Percentiles rank a stretch among this genome's conserved stretches.
Evolutionary conservation across 2,797 vertebrate species (phyloP).

Genomic region (Lepus townsendii): DNA sequence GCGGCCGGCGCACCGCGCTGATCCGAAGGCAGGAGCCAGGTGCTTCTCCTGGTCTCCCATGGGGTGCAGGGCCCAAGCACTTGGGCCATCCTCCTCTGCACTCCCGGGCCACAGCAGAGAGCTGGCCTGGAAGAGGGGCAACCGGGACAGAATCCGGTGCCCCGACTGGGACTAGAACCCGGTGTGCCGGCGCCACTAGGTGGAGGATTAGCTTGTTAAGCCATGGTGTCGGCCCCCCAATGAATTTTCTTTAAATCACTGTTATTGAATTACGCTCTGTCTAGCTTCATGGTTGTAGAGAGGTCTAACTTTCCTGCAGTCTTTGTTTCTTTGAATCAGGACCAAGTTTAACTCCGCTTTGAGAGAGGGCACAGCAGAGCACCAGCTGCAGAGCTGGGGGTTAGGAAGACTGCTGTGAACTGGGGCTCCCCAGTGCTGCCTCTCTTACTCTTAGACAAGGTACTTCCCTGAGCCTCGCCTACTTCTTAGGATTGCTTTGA

Average conservation of each 20-base stretch:
- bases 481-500: not conserved
- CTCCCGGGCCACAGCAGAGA: too few relatives aligned
- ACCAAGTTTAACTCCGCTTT: not conserved
- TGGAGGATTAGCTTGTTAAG: too few relatives aligned
- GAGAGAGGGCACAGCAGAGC: not conserved
- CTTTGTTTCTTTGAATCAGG: not conserved
- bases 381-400: not conserved
- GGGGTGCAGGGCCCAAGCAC: too few relatives aligned
- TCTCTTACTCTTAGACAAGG: not conserved
- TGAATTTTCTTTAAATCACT: not conserved
- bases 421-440: not conserved
- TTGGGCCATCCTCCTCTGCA: too few relatives aligned
- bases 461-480: not conserved
- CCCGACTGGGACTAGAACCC: too few relatives aligned
- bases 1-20: too few relatives aligned
- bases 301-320: not conserved
- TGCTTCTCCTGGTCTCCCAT: too few relatives aligned
- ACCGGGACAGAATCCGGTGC: too few relatives aligned
- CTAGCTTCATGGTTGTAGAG: not conserved
- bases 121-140: too few relatives aligned
- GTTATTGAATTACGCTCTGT: not conserved
- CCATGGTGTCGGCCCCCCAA: too few relatives aligned
- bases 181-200: too few relatives aligned
- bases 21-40: too few relatives aligned
- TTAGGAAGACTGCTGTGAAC: not conserved